Evolutionary conservation across 2,797 vertebrate genomes (phyloP).

Genomic region (Tapirus indicus): DNA sequence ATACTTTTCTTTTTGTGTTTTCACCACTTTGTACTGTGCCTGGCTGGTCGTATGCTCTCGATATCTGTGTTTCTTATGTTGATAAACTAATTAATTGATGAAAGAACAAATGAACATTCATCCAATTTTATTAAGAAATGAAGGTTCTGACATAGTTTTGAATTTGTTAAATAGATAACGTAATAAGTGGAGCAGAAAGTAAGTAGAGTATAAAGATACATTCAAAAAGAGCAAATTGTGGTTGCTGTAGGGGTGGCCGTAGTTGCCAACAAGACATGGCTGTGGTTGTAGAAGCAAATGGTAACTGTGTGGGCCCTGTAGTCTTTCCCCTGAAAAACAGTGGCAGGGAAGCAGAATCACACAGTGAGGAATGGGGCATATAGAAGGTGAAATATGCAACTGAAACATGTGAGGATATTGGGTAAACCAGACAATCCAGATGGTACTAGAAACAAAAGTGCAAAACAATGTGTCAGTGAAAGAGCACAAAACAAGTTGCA

Average conservation of each 20-base stretch:
- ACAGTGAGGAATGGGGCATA: neutral
- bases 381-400: neutral
- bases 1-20: neutral
- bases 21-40: neutral
- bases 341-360: neutral
- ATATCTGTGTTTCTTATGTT: neutral
- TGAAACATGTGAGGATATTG: neutral
- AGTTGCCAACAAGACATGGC: fast-evolving
- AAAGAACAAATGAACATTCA: neutral
- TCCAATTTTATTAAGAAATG: neutral
- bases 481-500: neutral
- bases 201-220: neutral
- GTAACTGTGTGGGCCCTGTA: fast-evolving
- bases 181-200: neutral
- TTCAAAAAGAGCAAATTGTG: neutral
- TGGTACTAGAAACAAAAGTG: neutral
- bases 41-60: neutral
- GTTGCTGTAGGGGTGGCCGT: fast-evolving
- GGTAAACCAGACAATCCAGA: neutral
- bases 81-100: neutral
- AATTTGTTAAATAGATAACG: neutral
- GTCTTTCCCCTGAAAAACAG: neutral
- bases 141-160: neutral
- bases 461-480: neutral
- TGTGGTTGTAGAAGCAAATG: fast-evolving